Percentiles rank a stretch among this genome's conserved stretches.
phyloP scores from a whole-genome alignment of 2,888 invertebrate species.

The Leucozona laternaria region DNA sequence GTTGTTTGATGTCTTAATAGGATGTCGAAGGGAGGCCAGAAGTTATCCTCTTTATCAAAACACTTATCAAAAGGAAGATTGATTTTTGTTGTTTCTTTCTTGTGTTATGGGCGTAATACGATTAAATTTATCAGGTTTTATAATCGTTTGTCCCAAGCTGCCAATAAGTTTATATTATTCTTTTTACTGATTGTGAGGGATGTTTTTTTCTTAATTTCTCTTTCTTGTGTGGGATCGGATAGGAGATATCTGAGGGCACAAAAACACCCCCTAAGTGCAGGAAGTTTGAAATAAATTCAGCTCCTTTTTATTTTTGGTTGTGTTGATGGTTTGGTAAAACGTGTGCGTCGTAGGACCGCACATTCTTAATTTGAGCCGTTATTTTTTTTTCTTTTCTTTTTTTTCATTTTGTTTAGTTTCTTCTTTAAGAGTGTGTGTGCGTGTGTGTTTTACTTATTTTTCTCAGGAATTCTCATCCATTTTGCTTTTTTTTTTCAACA shows the following conservation, averaged over 20 bases:
- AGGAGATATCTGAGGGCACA: not conserved
- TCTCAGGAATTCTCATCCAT: conserved; percentile 13
- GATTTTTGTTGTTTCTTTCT: conserved; percentile 33
- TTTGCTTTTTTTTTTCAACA: conserved; percentile 35
- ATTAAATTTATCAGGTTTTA: conserved; percentile 59
- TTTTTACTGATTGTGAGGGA: conserved; percentile 17
- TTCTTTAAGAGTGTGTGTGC: not conserved
- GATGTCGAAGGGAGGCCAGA: conserved; percentile 20
- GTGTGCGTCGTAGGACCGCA: conserved; percentile 47
- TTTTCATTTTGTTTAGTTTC: conserved; percentile 1
- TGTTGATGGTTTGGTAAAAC: conserved; percentile 23
- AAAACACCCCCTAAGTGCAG: conserved; percentile 23
- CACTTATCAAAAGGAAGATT: conserved; percentile 52
- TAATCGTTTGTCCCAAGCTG: conserved; percentile 64
- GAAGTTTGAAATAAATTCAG: conserved; percentile 20
- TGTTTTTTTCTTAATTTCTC: conserved; percentile 8
- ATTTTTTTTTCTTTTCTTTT: conserved; percentile 26
- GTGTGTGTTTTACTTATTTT: not conserved
- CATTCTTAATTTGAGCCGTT: conserved; percentile 41
- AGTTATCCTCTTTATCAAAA: conserved; percentile 2
- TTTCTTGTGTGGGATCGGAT: not conserved
- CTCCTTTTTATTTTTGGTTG: not conserved
- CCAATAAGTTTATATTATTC: conserved; percentile 48
- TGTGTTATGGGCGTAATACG: conserved; percentile 44
- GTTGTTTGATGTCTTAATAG: conserved; percentile 20